Base-by-base conservation (phyloP, 53 echinoderm and acorn worm species). In the Holothuria scabra region DNA sequence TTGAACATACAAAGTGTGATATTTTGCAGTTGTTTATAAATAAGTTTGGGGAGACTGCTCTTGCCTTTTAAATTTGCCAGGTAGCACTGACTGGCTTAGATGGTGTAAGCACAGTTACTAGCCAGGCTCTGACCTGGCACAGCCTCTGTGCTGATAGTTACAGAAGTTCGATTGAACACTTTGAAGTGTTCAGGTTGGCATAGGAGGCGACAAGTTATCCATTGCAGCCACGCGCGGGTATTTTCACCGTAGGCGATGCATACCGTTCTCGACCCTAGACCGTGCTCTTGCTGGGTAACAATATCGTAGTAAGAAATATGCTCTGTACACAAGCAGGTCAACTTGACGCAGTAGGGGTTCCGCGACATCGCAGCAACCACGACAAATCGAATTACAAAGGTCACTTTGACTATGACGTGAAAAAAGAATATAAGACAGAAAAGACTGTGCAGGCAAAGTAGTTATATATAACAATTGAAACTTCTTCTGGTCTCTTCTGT, bases 321-420 rank as follows among this genome's bases (percentile, higher is more conserved):
- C 38, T 38, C 37, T 38, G 18, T 69, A 20, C n/a, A 23, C 20
- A 38, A 35, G 37, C 35, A 21, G 69, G 69, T 69, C 37, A 69
- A 11, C 38, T 69, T 21, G 69, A 69, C 28, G 20, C 69, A 69
- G 69, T 35, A 35, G 69, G 69, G 69, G 69, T 69, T 35, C 69
- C 19, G 21, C 69, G n/a, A 44, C 38, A 35, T 69, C 38, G 9
- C 69, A 69, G 69, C 69, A n/a, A 69, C 20, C 37, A 28, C 20
- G 69, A 69, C 69, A 69, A 69, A 69, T 69, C 69, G 69, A 35
- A 69, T 69, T 69, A 69, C 30, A 22, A 35, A 69, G 69, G 69
- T 69, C 69, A 69, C 69, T 30, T 34, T 4, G 23, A 69, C 37
- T 37, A 61, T 5, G 41, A 41, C 2, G 41, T 41, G 10, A n/a